Base-by-base conservation (phyloP, 2,113 vertebrate genomes). In the Numenius arquata region DNA sequence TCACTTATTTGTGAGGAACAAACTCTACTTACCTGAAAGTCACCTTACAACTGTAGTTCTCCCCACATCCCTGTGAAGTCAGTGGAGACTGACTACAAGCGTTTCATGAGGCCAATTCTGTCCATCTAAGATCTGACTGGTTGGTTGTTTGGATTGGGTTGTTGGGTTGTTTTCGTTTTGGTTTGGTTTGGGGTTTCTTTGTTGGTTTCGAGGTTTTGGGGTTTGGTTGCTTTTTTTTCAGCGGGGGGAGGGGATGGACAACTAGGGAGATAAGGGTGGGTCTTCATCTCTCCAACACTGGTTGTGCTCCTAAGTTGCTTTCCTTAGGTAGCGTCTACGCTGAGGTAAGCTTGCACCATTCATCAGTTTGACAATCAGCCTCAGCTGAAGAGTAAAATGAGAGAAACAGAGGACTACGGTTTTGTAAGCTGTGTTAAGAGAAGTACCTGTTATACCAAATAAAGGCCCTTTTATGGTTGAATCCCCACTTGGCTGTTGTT, bases 11-110 rank as follows among this genome's bases (percentile, higher is more conserved):
- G n/a, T 67, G 29, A 66, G 16, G 67, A 90, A 58, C 36, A 79
- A 83, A 66, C 50, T 89, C 71, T 36, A 19, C 41, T 76, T 80
- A 70, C 45, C 53, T 83, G 71, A 92, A 95, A 92, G 82, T 92
- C 90, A 90, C 74, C 74, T 91, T 75, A 52, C 12, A 66, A 32
- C 40, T 77, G 6, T 27, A 45, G 15, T 45, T 88, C 25, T 75
- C 30, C 32, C n/a, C 4, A 2, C 9, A 14, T 66, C 30, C 30
- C 67, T 73, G 0, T 38, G 16, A 48, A 80, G 30, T 38, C 6
- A 4, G 13, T n/a, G 36, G 40, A 85, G 40, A 56, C 40, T 53
- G 65, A 58, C 45, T 53, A 15, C 40, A 53, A 68, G 36, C 30
- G 22, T 76, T 85, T 76, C 36, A 23, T 53, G 34, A 61, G 8